Evolutionary conservation across 2,797 vertebrate species (phyloP).

Genomic region (Rhinella marina): DNA sequence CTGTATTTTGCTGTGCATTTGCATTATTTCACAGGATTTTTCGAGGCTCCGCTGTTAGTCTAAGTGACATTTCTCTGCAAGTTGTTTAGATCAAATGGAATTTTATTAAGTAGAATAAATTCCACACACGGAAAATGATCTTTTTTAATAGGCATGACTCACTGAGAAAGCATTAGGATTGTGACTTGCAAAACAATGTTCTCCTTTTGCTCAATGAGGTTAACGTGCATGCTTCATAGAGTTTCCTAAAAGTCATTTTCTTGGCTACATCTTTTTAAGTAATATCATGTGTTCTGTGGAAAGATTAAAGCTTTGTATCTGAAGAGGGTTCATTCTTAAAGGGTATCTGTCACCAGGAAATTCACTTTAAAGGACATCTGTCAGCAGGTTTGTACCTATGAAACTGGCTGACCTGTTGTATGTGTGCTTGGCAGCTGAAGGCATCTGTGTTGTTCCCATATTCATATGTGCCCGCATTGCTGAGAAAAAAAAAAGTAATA

Average conservation of each 20-base stretch:
- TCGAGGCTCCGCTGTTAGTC: slow-evolving; percentile 30
- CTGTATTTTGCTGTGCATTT: slow-evolving; percentile 36
- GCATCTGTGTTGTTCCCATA: too few species aligned
- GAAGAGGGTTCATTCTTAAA: slow-evolving; percentile 4
- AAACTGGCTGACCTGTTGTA: too few species aligned
- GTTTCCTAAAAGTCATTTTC: slow-evolving; percentile 52
- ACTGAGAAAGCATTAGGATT: slow-evolving; percentile 53
- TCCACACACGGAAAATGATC: slow-evolving; percentile 56
- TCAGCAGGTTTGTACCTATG: too few species aligned
- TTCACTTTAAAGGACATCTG: too few species aligned
- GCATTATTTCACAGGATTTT: slow-evolving; percentile 31
- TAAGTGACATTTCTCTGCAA: slow-evolving; percentile 48
- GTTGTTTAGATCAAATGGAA: slow-evolving; percentile 46
- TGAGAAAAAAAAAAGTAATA: too few species aligned
- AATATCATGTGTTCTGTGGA: slow-evolving; percentile 42
- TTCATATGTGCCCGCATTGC: too few species aligned
- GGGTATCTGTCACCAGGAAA: too few species aligned
- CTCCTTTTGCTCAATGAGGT: slow-evolving; percentile 60
- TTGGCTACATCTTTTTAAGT: slow-evolving; percentile 49
- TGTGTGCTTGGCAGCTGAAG: too few species aligned
- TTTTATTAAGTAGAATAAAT: slow-evolving; percentile 47
- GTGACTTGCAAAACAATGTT: slow-evolving; percentile 53
- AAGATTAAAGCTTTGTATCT: slow-evolving; percentile 2
- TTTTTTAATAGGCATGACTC: slow-evolving; percentile 56
- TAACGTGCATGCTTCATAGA: slow-evolving; percentile 63